Base-by-base conservation (phyloP, 2,113 vertebrate species). In the Columba janthina region DNA sequence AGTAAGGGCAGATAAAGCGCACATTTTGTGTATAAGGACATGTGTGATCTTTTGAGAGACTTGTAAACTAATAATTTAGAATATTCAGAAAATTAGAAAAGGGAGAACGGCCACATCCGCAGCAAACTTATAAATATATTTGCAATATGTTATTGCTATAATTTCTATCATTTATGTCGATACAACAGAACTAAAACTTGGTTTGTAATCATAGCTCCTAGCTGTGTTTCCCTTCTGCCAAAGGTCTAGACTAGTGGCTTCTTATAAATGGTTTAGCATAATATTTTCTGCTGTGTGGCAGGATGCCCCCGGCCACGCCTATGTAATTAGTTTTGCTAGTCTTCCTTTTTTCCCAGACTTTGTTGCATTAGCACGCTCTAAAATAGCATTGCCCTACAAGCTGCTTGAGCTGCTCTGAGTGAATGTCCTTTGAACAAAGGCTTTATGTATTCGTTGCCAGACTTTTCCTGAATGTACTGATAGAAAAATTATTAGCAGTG, bases 221-320 rank as follows among this genome's bases (percentile, higher is more conserved):
- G 29, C 65, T 90, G 42, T 79, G 22, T 86, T 95, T 94, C 18
- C 34, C 36, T 91, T 21, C 66, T 93, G 64, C 85, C 54, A 77
- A 73, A 74, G 85, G 85, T 91, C 94, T 91, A 94, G 95, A 85
- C 89, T 83, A 77, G 81, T 89, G 89, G 46, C 64, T 94, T 91
- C 75, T 60, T 94, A 88, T 73, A 82, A 76, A 74, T 60, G 66
- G 44, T 88, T 93, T 81, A 82, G 56, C 40, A 34, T 88, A 88
- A 22, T 85, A 72, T 91, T 94, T 95, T 96, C 54, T 95, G 38
- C 88, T 79, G 17, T 95, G 89, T 95, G 89, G 89, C 89, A 95
- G 66, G 72, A 85, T 95, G 89, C 67, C 74, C 70, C 82, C 46
- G 89, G 24, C 85, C 89, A 90, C 10, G 11, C 73, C 78, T 93